These are phyloP conservation scores for Papilio protenor DNA, from an alignment of 2,888 invertebrate species.

Conservation along the genomic window DNA sequence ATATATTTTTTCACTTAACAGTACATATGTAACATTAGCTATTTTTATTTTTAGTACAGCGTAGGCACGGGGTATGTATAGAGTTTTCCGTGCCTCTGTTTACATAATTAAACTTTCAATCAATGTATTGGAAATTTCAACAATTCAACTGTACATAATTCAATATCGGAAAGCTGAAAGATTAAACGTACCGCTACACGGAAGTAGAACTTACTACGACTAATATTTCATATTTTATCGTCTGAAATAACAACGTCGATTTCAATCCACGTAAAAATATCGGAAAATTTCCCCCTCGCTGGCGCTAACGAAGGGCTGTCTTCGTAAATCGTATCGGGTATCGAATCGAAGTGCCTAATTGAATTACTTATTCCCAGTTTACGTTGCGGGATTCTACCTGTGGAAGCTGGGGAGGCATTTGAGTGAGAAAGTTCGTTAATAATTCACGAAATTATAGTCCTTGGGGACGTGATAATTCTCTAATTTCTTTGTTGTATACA, in stretches of 20 bases:
- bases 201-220: slow-evolving; percentile 17
- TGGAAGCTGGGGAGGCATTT: slow-evolving; percentile 39
- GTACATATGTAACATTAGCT: too few relatives aligned
- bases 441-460: slow-evolving; percentile 41
- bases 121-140: neutral
- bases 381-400: slow-evolving; percentile 40
- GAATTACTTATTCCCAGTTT: slow-evolving; percentile 45
- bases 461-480: slow-evolving; percentile 42
- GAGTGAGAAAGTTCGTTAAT: slow-evolving; percentile 43
- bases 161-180: slow-evolving; percentile 15
- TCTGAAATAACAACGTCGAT: slow-evolving; percentile 40
- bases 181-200: neutral
- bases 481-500: slow-evolving; percentile 43
- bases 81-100: too few relatives aligned
- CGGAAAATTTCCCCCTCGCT: slow-evolving; percentile 35
- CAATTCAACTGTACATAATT: slow-evolving; percentile 15
- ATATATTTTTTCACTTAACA: too few relatives aligned
- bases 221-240: slow-evolving; percentile 42
- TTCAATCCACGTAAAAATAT: slow-evolving; percentile 43
- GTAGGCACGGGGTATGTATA: too few relatives aligned
- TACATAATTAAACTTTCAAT: too few relatives aligned
- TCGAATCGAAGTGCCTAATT: slow-evolving; percentile 44
- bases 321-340: slow-evolving; percentile 44
- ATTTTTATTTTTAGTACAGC: too few relatives aligned
- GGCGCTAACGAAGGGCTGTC: slow-evolving; percentile 45